phyloP scores from a whole-genome alignment of 2,888 invertebrate genomes.

The Disparrhopalites patrizii region DNA sequence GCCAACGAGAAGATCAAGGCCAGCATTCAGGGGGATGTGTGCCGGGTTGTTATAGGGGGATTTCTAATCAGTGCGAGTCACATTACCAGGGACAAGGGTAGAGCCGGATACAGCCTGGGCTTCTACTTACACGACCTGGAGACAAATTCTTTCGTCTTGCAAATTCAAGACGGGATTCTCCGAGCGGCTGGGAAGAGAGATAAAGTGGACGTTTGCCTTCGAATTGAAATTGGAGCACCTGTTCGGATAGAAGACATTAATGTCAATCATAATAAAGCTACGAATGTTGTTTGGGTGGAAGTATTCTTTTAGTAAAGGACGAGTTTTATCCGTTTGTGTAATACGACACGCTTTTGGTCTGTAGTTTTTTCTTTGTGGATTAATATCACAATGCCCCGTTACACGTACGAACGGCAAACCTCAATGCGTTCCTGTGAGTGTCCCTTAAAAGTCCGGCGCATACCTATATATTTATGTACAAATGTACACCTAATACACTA shows the following conservation, averaged over 20 bases:
- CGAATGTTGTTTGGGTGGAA: constrained; percentile 9
- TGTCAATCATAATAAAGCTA: constrained; percentile 10
- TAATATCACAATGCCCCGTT: too few species aligned
- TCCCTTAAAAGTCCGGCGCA: too few species aligned
- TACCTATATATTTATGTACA: too few species aligned
- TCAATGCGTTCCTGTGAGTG: too few species aligned
- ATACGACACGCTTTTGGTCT: too few species aligned
- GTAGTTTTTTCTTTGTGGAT: too few species aligned
- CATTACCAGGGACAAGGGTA: neutral
- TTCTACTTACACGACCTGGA: constrained; percentile 18
- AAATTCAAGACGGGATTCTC: constrained; percentile 12
- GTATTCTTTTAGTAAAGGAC: constrained; percentile 8
- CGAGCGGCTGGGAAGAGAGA: constrained; percentile 1
- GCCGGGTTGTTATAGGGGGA: constrained; percentile 7
- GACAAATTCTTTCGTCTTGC: constrained; percentile 2
- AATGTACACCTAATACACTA: too few species aligned
- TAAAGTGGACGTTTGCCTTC: neutral
- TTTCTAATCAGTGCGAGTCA: constrained; percentile 9
- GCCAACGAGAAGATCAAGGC: constrained; percentile 1
- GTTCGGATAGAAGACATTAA: constrained; percentile 13
- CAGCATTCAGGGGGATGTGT: neutral
- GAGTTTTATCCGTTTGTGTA: too few species aligned
- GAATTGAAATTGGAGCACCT: constrained; percentile 16
- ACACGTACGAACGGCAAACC: too few species aligned
- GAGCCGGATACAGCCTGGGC: constrained; percentile 11